Evolutionary conservation across 2,888 invertebrate genomes (phyloP).

Genomic region (Drosophila histrio): DNA sequence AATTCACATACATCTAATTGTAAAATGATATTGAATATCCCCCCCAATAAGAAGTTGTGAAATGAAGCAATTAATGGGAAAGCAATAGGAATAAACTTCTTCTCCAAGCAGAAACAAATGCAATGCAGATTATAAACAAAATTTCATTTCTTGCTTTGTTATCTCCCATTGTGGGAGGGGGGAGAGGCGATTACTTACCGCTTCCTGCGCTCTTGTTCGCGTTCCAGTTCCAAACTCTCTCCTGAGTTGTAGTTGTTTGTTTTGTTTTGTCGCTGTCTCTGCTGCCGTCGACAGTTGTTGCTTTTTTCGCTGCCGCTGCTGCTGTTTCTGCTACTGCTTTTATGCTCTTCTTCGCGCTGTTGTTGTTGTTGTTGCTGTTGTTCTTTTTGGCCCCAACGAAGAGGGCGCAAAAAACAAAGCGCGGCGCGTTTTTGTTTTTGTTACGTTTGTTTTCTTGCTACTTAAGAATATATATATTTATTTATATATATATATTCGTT

Average conservation of each 20-base stretch:
- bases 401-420: conserved; percentile 39
- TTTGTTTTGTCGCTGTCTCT: neutral
- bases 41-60: too few species aligned
- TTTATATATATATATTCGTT: too few species aligned
- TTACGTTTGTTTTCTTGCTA: conserved; percentile 20
- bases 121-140: too few species aligned
- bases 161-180: neutral
- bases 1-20: too few species aligned
- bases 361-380: conserved; percentile 8
- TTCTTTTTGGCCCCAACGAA: conserved; percentile 15
- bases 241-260: conserved; percentile 4
- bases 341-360: neutral
- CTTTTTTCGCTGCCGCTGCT: conserved; percentile 2
- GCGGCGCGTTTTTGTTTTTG: conserved; percentile 31
- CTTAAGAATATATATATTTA: conserved; percentile 12
- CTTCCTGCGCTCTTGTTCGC: conserved; percentile 63
- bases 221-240: conserved; percentile 25
- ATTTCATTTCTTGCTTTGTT: conserved; percentile 13
- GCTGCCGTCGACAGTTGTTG: conserved; percentile 1
- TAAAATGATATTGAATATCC: too few species aligned
- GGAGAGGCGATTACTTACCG: conserved; percentile 61
- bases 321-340: too few species aligned
- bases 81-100: too few species aligned
- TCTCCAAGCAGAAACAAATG: too few species aligned
- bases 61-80: too few species aligned